phyloP scores from a whole-genome alignment of 2,888 invertebrate species.

The Timandra comae region DNA sequence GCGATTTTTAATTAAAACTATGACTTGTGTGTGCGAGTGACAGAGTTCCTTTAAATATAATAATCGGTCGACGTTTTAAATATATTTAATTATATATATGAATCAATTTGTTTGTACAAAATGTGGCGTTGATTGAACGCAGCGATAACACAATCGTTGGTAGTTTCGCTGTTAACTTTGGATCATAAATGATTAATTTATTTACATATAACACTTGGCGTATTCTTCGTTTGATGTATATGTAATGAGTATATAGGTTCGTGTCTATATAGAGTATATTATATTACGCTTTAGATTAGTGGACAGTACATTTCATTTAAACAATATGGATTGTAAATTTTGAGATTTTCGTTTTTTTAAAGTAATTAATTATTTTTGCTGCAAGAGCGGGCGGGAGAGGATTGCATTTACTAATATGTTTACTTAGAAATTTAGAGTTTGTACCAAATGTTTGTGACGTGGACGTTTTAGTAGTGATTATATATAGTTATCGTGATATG shows the following conservation, averaged over 20 bases:
- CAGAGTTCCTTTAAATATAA: constrained; percentile 18
- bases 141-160: too few relatives aligned
- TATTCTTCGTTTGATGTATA: constrained; percentile 20
- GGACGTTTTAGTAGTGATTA: constrained; percentile 38
- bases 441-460: constrained; percentile 65
- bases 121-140: too few relatives aligned
- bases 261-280: constrained; percentile 15
- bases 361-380: constrained; percentile 45
- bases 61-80: constrained; percentile 26
- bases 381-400: constrained; percentile 39
- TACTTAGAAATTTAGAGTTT: constrained; percentile 63
- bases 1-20: constrained; percentile 65
- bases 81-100: constrained; percentile 27
- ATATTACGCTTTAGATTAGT: constrained; percentile 22
- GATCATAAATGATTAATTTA: constrained; percentile 29
- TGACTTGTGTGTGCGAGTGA: constrained; percentile 55
- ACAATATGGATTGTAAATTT: constrained; percentile 64
- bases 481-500: constrained; percentile 6
- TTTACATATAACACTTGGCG: constrained; percentile 9
- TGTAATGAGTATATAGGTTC: constrained; percentile 24
- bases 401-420: constrained; percentile 76
- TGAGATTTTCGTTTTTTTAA: constrained; percentile 41
- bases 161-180: too few relatives aligned
- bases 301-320: constrained; percentile 24
- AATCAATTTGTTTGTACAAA: not conserved